Evolutionary conservation across 2,888 invertebrate genomes (phyloP).

Genomic region (Cyaniris semiargus): DNA sequence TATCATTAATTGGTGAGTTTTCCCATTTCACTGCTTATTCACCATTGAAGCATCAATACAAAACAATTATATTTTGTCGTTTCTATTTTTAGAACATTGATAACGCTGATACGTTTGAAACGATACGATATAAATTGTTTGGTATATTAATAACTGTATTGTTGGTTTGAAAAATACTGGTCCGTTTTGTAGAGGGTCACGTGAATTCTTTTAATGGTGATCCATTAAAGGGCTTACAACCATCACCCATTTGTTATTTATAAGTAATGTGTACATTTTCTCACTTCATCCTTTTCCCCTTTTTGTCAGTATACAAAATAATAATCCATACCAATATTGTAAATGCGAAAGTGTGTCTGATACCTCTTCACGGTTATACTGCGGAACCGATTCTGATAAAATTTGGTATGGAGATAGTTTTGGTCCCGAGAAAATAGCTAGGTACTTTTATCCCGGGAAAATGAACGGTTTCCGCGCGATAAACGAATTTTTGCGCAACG

Average conservation of each 20-base stretch:
- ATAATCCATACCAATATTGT: no score
- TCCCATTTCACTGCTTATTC: neutral
- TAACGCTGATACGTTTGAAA: neutral
- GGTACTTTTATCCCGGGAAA: no score
- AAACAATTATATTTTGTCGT: neutral
- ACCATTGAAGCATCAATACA: neutral
- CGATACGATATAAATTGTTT: neutral
- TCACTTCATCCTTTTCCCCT: no score
- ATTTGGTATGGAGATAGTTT: no score
- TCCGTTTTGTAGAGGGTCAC: neutral
- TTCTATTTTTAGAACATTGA: neutral
- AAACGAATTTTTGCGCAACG: no score
- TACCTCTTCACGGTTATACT: no score
- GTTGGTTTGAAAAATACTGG: neutral
- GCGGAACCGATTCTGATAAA: no score
- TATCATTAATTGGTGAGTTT: neutral
- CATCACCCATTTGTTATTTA: neutral
- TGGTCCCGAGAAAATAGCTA: no score
- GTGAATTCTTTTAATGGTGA: neutral
- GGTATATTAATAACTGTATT: neutral
- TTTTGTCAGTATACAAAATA: no score
- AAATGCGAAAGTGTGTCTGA: no score
- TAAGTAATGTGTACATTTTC: neutral
- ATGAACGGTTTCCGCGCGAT: no score
- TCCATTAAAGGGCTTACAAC: neutral